Evolutionary conservation across 1,140 invertebrate genomes (phyloP), one percentile per base, ranked within the genome.

Genomic region (Harlomillsia oculata): DNA sequence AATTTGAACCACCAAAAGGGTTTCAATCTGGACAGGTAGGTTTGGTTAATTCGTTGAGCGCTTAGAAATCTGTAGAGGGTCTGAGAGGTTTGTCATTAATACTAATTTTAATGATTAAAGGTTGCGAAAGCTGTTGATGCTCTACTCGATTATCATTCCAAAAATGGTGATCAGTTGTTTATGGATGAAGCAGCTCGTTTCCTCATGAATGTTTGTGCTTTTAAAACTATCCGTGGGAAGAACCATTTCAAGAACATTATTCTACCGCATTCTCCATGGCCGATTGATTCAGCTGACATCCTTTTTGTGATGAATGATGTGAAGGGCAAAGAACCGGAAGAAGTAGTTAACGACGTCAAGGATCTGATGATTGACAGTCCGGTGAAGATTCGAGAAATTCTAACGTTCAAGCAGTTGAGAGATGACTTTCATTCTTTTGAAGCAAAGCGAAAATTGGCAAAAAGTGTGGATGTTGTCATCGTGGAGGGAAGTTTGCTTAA

Each of bases 391-490:
- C 46, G 64, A 16, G 53, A 65, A 58, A 45, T 65, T 2, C 51
- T 58, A 32, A 65, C 64, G 2, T 25, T 65, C n/a, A 58, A 60
- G 18, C 60, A 62, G 30, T 48, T 65, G 8, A 37, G 40, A 21
- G 54, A 57, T 32, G 64, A 65, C 6, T 65, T 46, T 45, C 51
- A 53, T 5, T 60, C 64, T 2, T 57, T 54, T 43, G 64, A 65
- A 41, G 64, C 57, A 0, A 65, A 65, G 30, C 34, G 64, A 45
- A 37, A 25, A 9, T 37, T 65, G 11, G 16, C 53, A 14, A 62
- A 60, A 36, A 50, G 57, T 8, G 48, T 62, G 2, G 64, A 65
- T 40, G 25, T 58, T 0, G 29, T 65, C 18, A 37, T 65, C 26
- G 56, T 18, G 9, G 54, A 62, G 8, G 41, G 44, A 14, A 16